These are phyloP conservation scores for Acrobasis consociella DNA, from an alignment of 2,888 invertebrate genomes.

Conservation along the genomic window DNA sequence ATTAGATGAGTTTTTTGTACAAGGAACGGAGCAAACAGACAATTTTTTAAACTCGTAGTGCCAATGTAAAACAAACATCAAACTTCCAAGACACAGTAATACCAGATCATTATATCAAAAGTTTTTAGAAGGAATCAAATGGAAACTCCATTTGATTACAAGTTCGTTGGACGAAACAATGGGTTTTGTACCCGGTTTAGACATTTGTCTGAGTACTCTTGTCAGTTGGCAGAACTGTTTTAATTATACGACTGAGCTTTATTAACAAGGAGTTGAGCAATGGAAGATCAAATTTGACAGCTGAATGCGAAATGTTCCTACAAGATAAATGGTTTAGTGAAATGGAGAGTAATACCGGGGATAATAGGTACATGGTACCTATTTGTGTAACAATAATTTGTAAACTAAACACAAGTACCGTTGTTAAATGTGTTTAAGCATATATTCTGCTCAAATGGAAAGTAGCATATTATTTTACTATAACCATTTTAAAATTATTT, in stretches of 20 bases:
- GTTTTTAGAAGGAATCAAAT: neutral
- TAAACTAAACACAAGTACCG: too few species aligned
- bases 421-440: too few species aligned
- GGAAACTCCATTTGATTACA: neutral
- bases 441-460: too few species aligned
- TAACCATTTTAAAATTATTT: too few species aligned
- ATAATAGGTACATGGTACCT: neutral
- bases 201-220: constrained; percentile 29
- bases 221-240: constrained; percentile 36
- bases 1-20: too few species aligned
- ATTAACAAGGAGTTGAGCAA: constrained; percentile 39
- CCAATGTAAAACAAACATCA: too few species aligned
- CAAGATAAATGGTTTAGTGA: constrained; percentile 42
- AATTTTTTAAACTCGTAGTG: too few species aligned
- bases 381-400: too few species aligned
- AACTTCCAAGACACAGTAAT: neutral
- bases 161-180: constrained; percentile 7
- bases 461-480: too few species aligned
- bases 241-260: constrained; percentile 47
- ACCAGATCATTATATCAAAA: neutral
- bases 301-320: constrained; percentile 48
- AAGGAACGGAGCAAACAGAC: too few species aligned
- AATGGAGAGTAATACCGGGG: neutral
- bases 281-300: constrained; percentile 58
- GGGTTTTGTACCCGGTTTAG: constrained; percentile 25